These are phyloP conservation scores for Chrosomus eos DNA, from an alignment of 2,797 vertebrate genomes.

Conservation along the genomic window DNA sequence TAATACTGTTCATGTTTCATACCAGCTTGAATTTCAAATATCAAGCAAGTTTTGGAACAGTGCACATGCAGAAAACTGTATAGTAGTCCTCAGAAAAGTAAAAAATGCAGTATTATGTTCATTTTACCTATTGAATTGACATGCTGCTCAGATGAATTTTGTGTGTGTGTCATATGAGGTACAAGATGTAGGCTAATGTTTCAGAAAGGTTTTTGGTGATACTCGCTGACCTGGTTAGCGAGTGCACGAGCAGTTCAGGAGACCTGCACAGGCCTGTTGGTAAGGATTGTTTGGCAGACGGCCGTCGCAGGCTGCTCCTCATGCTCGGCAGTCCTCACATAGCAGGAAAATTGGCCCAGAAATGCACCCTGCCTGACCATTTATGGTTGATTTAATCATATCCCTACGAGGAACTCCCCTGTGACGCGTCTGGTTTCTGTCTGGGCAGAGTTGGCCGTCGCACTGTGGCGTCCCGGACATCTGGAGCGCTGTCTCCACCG, in stretches of 20 bases:
- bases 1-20: not conserved
- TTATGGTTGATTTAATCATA: slow-evolving; percentile 69
- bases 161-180: not conserved
- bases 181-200: slow-evolving; percentile 1
- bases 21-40: not conserved
- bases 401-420: slow-evolving; percentile 65
- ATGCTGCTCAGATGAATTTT: not conserved
- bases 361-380: slow-evolving; percentile 60
- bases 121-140: not conserved
- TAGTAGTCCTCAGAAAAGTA: not conserved
- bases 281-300: slow-evolving; percentile 50
- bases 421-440: slow-evolving; percentile 71
- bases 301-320: slow-evolving; percentile 48
- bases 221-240: not conserved
- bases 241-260: not conserved
- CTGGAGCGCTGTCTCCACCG: slow-evolving; percentile 56
- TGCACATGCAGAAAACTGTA: not conserved
- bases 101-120: not conserved
- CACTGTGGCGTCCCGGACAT: slow-evolving; percentile 62
- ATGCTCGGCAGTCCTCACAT: slow-evolving; percentile 55
- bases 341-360: slow-evolving; percentile 61
- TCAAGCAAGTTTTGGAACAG: not conserved
- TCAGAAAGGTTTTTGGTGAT: not conserved
- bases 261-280: slow-evolving; percentile 58
- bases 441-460: slow-evolving; percentile 60